Evolutionary conservation across 2,113 vertebrate species (phyloP), one percentile per base, ranked within the genome.

Genomic region (Proteles cristata): DNA sequence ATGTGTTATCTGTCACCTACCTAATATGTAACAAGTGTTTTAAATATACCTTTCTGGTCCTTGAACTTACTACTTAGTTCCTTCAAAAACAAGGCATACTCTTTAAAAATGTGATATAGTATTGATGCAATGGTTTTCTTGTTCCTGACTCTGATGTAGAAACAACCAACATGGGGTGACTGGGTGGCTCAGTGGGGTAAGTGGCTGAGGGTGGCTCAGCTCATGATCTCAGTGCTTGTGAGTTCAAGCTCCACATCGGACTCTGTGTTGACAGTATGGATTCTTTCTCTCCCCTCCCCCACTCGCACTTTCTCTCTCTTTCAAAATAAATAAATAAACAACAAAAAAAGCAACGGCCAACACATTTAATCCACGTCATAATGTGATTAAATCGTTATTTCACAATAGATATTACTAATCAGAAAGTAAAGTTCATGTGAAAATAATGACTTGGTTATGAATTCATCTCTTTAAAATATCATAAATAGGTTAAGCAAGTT

Each of bases 41-140:
- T 45, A 86, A 95, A 87, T 2, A 97, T 98, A 96, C 39, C 0
- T 3, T 86, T 97, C 43, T 4, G 53, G 1, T 88, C 10, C 8
- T 81, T 63, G 53, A 61, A 87, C 0, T 68, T 86, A 8, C 17
- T 93, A 12, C 0, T 63, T 92, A 58, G 43, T 97, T 3, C 4
- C 84, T 96, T 91, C 90, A 10, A 43, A 26, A 92, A 16, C 5
- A 68, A 95, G 83, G 35, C 0, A 23, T 35, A 35, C 0, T 94
- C 53, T 89, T 69, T 28, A 39, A 31, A 77, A 77, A 33, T 25
- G 1, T 58, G 55, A 26, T 58, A 39, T 35, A 82, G 0, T 76
- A 17, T 48, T 48, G 8, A 81, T 68, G 17, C 2, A 26, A 28
- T 15, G 33, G 15, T 91, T 73, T 71, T 85, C 31, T 43, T 12